Percentiles rank a stretch among this genome's conserved stretches.
Evolutionary conservation across 92 coral and sea anemone species (phyloP).

Genomic region (Siderastrea siderea): DNA sequence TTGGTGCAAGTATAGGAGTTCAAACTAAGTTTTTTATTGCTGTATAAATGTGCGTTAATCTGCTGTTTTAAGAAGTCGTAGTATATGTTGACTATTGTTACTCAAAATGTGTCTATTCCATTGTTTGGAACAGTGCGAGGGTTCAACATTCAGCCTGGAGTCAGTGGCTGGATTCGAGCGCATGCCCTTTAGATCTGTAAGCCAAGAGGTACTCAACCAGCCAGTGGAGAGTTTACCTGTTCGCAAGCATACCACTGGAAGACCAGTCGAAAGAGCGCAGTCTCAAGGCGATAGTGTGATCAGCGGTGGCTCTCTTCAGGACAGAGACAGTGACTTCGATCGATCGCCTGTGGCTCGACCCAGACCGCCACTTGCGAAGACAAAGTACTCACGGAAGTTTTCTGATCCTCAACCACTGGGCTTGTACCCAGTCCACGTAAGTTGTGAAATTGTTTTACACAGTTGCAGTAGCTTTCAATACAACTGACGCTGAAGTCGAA

Average conservation of each 20-base stretch:
- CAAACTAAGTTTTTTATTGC: neutral
- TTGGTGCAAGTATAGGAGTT: too few relatives aligned
- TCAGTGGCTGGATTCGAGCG: conserved; percentile 74
- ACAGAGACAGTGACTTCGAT: conserved; percentile 85
- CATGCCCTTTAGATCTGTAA: conserved; percentile 70
- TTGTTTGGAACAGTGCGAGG: conserved; percentile 67
- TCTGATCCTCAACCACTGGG: conserved; percentile 87
- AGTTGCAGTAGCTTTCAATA: neutral
- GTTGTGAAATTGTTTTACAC: neutral
- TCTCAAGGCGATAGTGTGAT: conserved; percentile 94
- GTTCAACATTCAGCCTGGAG: conserved; percentile 74
- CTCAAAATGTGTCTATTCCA: too few relatives aligned
- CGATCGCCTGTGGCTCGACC: conserved; percentile 70
- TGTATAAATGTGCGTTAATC: too few relatives aligned
- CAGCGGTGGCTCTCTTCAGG: conserved; percentile 93
- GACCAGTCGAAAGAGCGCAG: conserved; percentile 83
- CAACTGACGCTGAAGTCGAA: neutral
- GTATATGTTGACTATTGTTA: neutral
- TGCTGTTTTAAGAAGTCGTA: neutral
- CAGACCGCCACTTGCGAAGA: conserved; percentile 61
- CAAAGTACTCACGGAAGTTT: conserved; percentile 68
- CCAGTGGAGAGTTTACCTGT: conserved; percentile 51
- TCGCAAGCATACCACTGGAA: conserved; percentile 62
- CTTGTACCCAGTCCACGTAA: conserved; percentile 41
- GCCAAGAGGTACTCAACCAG: conserved; percentile 77